Evolutionary conservation across 2,113 vertebrate species (phyloP), one percentile per base, ranked within the genome.

Genomic region (Sphaerodactylus townsendi): DNA sequence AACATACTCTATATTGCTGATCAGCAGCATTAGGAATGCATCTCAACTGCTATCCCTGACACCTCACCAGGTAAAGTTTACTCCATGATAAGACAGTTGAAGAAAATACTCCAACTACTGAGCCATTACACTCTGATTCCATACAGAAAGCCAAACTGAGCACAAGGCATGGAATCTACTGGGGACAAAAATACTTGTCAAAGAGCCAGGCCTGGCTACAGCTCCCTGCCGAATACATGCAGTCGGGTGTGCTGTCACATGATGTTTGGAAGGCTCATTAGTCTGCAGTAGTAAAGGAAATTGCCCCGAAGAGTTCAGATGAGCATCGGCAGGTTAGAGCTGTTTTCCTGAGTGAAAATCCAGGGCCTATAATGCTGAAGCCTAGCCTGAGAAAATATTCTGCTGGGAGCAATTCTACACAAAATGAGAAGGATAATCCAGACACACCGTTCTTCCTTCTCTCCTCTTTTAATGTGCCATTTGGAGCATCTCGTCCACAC

Each of bases 281-380:
- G 86, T 77, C 89, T 87, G 88, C 85, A 91, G 93, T 91, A 92
- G 92, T 53, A 85, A 71, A 88, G 91, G 84, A 92, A 91, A 81
- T 75, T 80, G 65, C 84, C 85, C 75, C 87, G 90, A 86, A 89
- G 89, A 90, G 86, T 84, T 91, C 89, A 81, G 86, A 85, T 39
- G 68, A 88, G 70, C 53, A 74, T 70, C 0, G 14, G 87, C 88
- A 89, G 77, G 83, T 85, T 82, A 83, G 79, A 86, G 83, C 66
- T 9, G 56, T 85, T 86, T 79, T 79, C 85, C 85, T 66, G 83
- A 81, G 83, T 41, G 7, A 30, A 50, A 23, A 37, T 66, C 64
- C 33, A 3, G 1, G 8, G 30, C 69, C 37, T 10, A 6, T 59
- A 14, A 62, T 74, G 7, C 64, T 85, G 41, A 0, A 19, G 69